Conservation (phyloP, 2,113 vertebrate species). For the Stegastes partitus region DNA sequence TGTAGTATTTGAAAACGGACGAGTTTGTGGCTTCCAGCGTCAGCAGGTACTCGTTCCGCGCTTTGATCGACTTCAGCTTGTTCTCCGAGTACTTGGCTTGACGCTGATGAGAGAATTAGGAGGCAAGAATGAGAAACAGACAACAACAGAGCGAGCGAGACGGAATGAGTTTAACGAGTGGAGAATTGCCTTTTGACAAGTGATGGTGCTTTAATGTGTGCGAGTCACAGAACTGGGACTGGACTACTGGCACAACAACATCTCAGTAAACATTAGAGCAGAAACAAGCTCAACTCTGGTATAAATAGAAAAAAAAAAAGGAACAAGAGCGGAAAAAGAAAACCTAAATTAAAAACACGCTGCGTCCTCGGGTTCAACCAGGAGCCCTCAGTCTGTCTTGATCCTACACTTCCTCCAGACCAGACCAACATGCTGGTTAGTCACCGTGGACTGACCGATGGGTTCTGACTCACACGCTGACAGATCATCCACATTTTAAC, state of each 20-base stretch:
- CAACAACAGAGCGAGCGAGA: constrained; percentile 40
- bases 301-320: constrained; percentile 21
- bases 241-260: constrained; percentile 44
- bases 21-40: constrained; percentile 98
- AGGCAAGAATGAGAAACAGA: constrained; percentile 47
- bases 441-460: constrained; percentile 63
- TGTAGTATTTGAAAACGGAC: constrained; percentile 99
- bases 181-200: constrained; percentile 49
- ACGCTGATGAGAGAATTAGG: constrained; percentile 86
- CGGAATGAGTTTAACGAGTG: constrained; percentile 43
- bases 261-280: constrained; percentile 27
- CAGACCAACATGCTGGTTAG: constrained; percentile 58
- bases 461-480: constrained; percentile 69
- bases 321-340: background rate
- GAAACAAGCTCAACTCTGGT: constrained; percentile 19
- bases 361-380: constrained; percentile 19
- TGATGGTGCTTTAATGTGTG: constrained; percentile 53
- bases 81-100: constrained; percentile 99
- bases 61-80: constrained; percentile 99
- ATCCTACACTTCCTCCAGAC: constrained; percentile 49
- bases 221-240: constrained; percentile 6
- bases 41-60: constrained; percentile 97
- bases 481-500: constrained; percentile 53
- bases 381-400: constrained; percentile 29
- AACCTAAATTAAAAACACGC: constrained; percentile 30